Percentiles rank a stretch among this genome's conserved stretches.
These are phyloP conservation scores for Acromyrmex heyeri DNA, from an alignment of 1,140 invertebrate species.

Conservation along the genomic window DNA sequence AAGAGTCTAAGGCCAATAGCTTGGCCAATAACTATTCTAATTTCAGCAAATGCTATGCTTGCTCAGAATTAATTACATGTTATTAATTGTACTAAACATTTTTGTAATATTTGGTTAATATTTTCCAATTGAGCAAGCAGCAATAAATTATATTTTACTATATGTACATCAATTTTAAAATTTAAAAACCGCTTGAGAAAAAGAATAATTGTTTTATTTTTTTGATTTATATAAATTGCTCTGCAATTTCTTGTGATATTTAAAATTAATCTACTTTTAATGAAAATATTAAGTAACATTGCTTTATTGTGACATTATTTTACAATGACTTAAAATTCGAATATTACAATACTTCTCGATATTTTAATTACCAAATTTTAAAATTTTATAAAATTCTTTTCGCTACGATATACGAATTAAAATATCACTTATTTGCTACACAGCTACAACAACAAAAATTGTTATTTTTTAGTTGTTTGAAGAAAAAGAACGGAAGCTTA, in stretches of 20 bases:
- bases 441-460: background rate
- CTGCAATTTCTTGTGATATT: background rate
- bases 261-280: constrained; percentile 5
- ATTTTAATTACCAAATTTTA: too few relatives aligned
- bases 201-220: background rate
- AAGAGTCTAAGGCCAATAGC: too few relatives aligned
- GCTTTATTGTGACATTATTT: background rate
- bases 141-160: background rate
- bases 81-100: too few relatives aligned
- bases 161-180: background rate
- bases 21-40: too few relatives aligned
- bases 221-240: background rate
- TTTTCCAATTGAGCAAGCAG: too few relatives aligned
- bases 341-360: background rate
- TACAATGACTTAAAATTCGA: background rate
- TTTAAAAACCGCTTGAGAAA: background rate
- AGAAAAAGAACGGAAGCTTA: too few relatives aligned
- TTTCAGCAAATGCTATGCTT: too few relatives aligned
- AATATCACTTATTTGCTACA: background rate
- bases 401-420: background rate
- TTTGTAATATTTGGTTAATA: too few relatives aligned
- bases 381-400: background rate
- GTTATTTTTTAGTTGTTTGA: too few relatives aligned
- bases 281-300: background rate
- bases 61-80: too few relatives aligned